phyloP scores from a whole-genome alignment of 2,797 vertebrate genomes.

The Podargus strigoides region DNA sequence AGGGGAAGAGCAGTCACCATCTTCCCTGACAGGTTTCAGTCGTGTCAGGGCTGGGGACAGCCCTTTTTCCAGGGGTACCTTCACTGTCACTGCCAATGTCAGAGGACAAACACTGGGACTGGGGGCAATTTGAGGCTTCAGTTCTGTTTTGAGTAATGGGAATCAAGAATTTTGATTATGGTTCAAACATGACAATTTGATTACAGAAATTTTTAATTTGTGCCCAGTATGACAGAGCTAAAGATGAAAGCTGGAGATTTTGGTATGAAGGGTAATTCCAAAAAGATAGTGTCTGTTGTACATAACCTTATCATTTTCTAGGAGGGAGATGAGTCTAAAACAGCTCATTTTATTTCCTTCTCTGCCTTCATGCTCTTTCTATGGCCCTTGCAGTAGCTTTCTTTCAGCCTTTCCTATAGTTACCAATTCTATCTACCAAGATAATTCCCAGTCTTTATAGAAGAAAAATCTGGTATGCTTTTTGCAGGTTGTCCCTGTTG shows the following conservation, averaged over 20 bases:
- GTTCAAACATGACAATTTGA: neutral
- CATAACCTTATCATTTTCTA: neutral
- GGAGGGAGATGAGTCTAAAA: neutral
- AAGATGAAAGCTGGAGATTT: neutral
- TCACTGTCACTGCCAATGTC: neutral
- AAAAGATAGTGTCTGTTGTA: neutral
- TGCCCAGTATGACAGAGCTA: neutral
- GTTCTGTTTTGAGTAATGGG: neutral
- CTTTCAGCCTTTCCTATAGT: neutral
- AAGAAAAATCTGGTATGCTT: slow-evolving; percentile 23
- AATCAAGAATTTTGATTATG: neutral
- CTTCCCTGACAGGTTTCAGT: neutral
- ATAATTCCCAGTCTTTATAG: neutral
- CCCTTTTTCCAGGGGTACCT: neutral
- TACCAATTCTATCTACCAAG: neutral
- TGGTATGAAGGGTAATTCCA: neutral
- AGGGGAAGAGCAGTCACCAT: neutral
- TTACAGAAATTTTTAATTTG: neutral
- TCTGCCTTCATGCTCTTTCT: neutral
- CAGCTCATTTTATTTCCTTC: neutral
- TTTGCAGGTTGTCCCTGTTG: slow-evolving; percentile 16
- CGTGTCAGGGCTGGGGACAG: neutral
- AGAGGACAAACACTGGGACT: neutral
- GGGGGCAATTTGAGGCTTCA: neutral
- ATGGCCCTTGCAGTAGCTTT: neutral